Evolutionary conservation across 2,888 invertebrate species (phyloP).

Genomic region (Sphaerophoria taeniata): DNA sequence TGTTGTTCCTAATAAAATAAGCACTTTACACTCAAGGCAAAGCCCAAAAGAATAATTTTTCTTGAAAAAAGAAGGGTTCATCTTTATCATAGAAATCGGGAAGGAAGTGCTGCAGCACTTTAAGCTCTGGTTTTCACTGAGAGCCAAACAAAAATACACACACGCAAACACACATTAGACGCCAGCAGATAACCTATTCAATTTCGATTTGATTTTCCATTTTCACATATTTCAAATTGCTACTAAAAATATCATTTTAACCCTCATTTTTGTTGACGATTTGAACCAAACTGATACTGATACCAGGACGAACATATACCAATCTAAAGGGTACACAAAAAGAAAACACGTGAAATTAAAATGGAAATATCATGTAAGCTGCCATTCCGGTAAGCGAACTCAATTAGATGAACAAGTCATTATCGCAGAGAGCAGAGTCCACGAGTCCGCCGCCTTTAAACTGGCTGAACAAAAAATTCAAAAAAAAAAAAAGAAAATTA

Average conservation of each 20-base stretch:
- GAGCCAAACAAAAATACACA: no score
- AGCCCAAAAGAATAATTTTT: no score
- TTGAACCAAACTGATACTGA: not conserved
- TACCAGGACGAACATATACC: conserved; percentile 9
- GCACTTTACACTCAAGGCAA: no score
- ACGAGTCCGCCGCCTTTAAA: not conserved
- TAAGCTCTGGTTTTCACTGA: no score
- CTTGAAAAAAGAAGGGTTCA: no score
- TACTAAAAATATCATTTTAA: conserved; percentile 52
- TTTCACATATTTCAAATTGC: conserved; percentile 47
- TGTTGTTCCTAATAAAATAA: no score
- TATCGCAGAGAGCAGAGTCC: conserved; percentile 48
- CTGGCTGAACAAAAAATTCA: not conserved
- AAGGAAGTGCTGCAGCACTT: no score
- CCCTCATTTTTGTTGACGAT: conserved; percentile 10
- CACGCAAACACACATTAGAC: no score
- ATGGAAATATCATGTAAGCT: conserved; percentile 72
- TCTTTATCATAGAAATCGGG: no score
- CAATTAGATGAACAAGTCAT: conserved; percentile 65
- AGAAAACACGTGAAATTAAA: conserved; percentile 51
- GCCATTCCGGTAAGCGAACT: conserved; percentile 61
- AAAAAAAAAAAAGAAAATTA: conserved; percentile 9
- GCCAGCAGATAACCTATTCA: no score
- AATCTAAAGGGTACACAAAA: not conserved
- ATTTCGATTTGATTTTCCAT: conserved; percentile 50